A percentile compares a stretch with the other conserved stretches of the same genome.
Evolutionary conservation across 2,888 invertebrate genomes (phyloP).

Genomic region (Biston stratarius): DNA sequence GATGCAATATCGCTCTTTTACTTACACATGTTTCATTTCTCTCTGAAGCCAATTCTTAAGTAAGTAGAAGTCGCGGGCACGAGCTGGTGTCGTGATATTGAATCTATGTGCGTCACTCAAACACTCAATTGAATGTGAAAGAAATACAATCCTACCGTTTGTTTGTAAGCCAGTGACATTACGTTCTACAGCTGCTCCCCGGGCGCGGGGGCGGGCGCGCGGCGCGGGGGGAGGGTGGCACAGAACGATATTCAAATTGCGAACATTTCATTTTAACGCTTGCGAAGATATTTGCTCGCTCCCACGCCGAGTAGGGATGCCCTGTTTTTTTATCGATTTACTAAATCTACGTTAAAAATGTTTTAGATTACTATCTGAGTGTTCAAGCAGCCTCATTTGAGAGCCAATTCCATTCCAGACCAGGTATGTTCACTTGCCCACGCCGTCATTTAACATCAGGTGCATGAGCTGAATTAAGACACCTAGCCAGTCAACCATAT

Average conservation of each 20-base stretch:
- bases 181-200: slow-evolving; percentile 29
- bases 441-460: too few relatives aligned
- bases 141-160: too few relatives aligned
- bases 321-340: neutral
- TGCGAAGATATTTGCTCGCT: slow-evolving; percentile 83
- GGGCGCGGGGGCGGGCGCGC: slow-evolving; percentile 18
- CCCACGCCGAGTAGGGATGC: slow-evolving; percentile 73
- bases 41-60: too few relatives aligned
- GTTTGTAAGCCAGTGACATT: slow-evolving; percentile 6
- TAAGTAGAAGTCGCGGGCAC: too few relatives aligned
- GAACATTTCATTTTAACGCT: slow-evolving; percentile 87
- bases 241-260: slow-evolving; percentile 84
- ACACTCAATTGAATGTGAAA: neutral
- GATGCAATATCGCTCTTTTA: too few relatives aligned
- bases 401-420: too few relatives aligned
- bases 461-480: too few relatives aligned
- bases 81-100: too few relatives aligned
- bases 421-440: too few relatives aligned
- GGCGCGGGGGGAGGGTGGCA: slow-evolving; percentile 44
- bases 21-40: too few relatives aligned
- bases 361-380: neutral
- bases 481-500: too few relatives aligned
- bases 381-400: too few relatives aligned
- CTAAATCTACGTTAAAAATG: neutral
- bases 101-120: neutral